Percentiles rank a stretch among this genome's conserved stretches.
Evolutionary conservation across 2,113 vertebrate species (phyloP).

Genomic region (Grus americana): DNA sequence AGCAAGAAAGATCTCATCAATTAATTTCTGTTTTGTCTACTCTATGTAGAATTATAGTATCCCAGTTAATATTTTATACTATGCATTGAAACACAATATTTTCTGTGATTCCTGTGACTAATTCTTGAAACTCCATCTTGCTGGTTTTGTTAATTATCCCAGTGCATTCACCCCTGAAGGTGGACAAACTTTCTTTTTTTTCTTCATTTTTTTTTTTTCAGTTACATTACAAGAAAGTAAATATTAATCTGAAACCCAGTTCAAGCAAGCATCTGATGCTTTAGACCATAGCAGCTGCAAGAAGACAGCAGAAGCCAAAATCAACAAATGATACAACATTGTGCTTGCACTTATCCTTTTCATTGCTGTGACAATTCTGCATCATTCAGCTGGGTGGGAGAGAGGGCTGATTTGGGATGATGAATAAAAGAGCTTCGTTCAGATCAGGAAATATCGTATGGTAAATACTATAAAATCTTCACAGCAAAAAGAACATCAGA

Average conservation of each 20-base stretch:
- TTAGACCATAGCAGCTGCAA: constrained; percentile 11
- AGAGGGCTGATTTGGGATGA: background rate
- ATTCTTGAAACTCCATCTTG: background rate
- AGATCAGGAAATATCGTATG: background rate
- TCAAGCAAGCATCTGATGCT: background rate
- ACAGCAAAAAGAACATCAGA: background rate
- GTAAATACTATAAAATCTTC: background rate
- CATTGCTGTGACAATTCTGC: background rate
- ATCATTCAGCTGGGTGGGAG: background rate
- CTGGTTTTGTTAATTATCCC: background rate
- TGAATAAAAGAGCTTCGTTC: constrained; percentile 17
- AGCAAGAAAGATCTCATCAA: background rate
- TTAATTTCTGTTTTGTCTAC: background rate
- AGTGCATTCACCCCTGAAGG: background rate
- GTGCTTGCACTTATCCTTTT: background rate
- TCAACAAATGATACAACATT: background rate
- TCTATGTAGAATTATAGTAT: background rate
- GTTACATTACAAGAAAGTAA: background rate
- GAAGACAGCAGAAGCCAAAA: background rate
- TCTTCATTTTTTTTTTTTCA: background rate
- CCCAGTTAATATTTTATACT: background rate
- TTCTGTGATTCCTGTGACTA: background rate
- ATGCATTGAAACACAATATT: background rate
- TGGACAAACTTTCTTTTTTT: background rate
- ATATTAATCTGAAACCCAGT: background rate